Percentiles rank a stretch among this genome's conserved stretches.
phyloP scores from a whole-genome alignment of 2,888 invertebrate species.

The Nymphalis c-album region DNA sequence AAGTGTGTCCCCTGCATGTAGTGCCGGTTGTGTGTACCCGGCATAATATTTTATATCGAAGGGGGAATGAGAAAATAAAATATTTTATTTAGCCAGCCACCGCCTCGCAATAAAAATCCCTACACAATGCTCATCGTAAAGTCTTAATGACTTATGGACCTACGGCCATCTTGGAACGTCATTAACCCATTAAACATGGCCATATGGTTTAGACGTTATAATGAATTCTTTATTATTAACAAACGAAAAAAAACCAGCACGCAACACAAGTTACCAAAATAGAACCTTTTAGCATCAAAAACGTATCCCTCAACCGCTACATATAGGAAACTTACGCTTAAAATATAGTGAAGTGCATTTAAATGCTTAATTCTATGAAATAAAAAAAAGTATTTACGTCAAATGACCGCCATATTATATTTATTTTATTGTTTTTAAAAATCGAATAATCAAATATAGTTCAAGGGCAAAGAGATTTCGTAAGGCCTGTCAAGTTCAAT shows the following conservation, averaged over 20 bases:
- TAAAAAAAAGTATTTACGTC: no score
- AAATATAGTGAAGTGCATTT: no score
- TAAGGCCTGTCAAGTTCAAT: no score
- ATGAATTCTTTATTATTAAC: not conserved
- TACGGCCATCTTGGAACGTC: slow-evolving; percentile 23
- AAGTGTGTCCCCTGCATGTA: not conserved
- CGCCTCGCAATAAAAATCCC: slow-evolving; percentile 43
- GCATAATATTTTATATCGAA: slow-evolving; percentile 18
- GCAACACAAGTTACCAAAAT: no score
- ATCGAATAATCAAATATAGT: no score
- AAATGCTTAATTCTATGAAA: no score
- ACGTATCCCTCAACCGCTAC: no score
- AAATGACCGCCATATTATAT: no score
- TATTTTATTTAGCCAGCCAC: slow-evolving; percentile 46
- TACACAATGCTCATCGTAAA: slow-evolving; percentile 48
- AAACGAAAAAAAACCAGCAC: not conserved
- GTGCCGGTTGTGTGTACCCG: not conserved
- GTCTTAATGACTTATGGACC: slow-evolving; percentile 43
- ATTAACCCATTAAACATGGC: slow-evolving; percentile 41
- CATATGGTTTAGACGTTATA: slow-evolving; percentile 17
- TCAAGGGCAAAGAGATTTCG: no score
- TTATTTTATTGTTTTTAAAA: no score
- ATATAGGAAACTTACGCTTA: no score
- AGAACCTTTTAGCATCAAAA: no score
- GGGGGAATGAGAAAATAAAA: slow-evolving; percentile 42